Base-by-base conservation (phyloP, 2,113 vertebrate genomes). In the Xenopus borealis region DNA sequence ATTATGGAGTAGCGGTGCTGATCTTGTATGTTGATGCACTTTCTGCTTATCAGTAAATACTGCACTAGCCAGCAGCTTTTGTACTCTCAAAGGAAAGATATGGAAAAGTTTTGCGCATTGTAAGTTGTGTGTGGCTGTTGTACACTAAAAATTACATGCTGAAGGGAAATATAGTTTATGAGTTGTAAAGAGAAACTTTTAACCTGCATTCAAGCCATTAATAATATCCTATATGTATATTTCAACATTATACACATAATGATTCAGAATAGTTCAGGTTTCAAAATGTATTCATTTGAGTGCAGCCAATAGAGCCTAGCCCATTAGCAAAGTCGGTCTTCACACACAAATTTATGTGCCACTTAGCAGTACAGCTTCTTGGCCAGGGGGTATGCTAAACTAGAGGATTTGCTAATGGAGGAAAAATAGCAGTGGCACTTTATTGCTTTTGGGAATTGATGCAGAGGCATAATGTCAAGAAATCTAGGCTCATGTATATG, bases 271-370 rank as follows among this genome's bases (percentile, higher is more conserved):
- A 64, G 33, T 23, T 19, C 19, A 70, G 20, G 55, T 79, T 82
- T 78, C 66, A 72, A 80, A 81, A 82, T 83, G 67, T 45, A 77
- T 74, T 78, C 44, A 78, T 78, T 81, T 71, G 72, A 72, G 69
- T 80, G 77, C 78, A 80, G 80, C 63, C 72, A 83, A 62, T 62
- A 65, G 74, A 88, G 82, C 71, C 47, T 82, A 82, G 66, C 44
- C 78, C 68, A 81, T 88, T 82, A 88, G 81, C 66, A 79, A 81
- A 82, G 78, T 45, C 78, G 80, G 72, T 19, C 73, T 76, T 71
- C 65, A 79, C 79, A 62, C 27, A 58, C 62, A 82, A 83, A 86
- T 87, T 84, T 84, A 82, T 82, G 69, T 79, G 61, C 50, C 53
- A 33, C 72, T 85, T 84, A 72, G 66, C 0, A 14, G 13, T 80